These are phyloP conservation scores for Nerophis lumbriciformis DNA, from an alignment of 2,113 vertebrate genomes.

Conservation along the genomic window DNA sequence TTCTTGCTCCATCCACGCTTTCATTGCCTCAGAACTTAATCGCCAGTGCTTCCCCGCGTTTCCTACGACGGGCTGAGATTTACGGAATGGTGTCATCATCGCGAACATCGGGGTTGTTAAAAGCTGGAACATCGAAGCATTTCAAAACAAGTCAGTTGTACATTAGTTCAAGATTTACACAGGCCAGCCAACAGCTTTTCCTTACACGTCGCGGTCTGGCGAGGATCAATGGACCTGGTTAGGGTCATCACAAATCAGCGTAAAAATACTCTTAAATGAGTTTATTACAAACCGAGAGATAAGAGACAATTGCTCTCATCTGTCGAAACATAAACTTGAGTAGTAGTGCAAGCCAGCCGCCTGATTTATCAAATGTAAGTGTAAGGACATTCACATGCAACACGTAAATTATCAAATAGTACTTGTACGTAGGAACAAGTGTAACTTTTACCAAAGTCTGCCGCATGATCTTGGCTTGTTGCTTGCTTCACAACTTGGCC, in stretches of 20 bases:
- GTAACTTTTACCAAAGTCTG: too few species aligned
- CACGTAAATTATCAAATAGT: too few species aligned
- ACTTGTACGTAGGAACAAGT: too few species aligned
- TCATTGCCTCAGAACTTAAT: conserved; percentile 19
- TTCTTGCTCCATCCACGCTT: conserved; percentile 33
- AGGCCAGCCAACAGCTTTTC: conserved; percentile 12
- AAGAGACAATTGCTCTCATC: conserved; percentile 18
- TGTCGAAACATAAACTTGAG: conserved; percentile 18
- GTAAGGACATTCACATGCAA: too few species aligned
- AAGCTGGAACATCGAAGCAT: conserved; percentile 13
- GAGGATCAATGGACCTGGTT: background rate
- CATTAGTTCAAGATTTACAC: conserved; percentile 5
- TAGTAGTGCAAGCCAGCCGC: too few species aligned
- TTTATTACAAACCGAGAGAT: background rate
- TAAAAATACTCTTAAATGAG: conserved; percentile 10
- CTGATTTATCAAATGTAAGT: too few species aligned
- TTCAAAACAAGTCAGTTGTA: conserved; percentile 30
- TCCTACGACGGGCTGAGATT: conserved; percentile 26
- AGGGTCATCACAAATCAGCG: background rate
- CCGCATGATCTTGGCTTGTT: too few species aligned
- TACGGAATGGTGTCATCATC: conserved; percentile 17
- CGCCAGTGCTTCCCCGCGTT: conserved; percentile 27
- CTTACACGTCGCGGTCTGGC: conserved; percentile 33
- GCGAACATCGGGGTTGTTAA: conserved; percentile 22
- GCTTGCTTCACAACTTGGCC: too few species aligned